phyloP scores from a whole-genome alignment of 64 coral and sea anemone genomes.

The Trachythela sp. region DNA sequence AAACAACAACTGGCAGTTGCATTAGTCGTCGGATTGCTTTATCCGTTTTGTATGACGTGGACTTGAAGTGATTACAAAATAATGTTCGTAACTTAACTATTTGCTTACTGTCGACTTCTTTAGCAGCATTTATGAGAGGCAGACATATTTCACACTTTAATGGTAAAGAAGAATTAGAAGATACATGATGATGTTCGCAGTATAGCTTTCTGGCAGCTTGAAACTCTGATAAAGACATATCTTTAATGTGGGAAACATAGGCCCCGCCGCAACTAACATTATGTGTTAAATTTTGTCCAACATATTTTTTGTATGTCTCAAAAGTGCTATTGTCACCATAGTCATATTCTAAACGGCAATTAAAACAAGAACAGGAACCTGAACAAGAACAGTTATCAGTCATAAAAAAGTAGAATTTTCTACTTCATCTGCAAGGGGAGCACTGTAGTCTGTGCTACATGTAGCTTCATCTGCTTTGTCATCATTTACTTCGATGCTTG shows the following conservation, averaged over 20 bases:
- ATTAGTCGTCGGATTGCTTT: constrained; percentile 38
- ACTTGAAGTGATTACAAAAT: constrained; percentile 4
- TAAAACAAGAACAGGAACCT: constrained; percentile 15
- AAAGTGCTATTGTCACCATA: not conserved
- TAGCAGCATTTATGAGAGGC: constrained; percentile 49
- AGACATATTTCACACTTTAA: constrained; percentile 41
- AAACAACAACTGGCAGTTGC: constrained; percentile 40
- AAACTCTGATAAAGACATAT: constrained; percentile 44
- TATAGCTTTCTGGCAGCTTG: constrained; percentile 31
- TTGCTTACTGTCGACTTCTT: constrained; percentile 22
- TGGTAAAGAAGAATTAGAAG: not conserved
- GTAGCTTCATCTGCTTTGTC: too few species aligned
- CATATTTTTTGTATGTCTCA: constrained; percentile 43
- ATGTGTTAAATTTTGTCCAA: constrained; percentile 44
- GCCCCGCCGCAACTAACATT: constrained; percentile 14
- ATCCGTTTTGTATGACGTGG: constrained; percentile 9
- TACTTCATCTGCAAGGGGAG: too few species aligned
- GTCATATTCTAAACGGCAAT: too few species aligned
- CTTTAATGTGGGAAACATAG: constrained; percentile 37
- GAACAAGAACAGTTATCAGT: not conserved
- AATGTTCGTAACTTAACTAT: not conserved
- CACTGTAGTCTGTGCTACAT: too few species aligned
- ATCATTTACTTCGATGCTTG: too few species aligned
- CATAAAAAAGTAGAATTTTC: too few species aligned
- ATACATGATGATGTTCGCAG: constrained; percentile 31